Base-by-base conservation (phyloP, 1,140 invertebrate species). In the Brachionus asplanchnoidis region DNA sequence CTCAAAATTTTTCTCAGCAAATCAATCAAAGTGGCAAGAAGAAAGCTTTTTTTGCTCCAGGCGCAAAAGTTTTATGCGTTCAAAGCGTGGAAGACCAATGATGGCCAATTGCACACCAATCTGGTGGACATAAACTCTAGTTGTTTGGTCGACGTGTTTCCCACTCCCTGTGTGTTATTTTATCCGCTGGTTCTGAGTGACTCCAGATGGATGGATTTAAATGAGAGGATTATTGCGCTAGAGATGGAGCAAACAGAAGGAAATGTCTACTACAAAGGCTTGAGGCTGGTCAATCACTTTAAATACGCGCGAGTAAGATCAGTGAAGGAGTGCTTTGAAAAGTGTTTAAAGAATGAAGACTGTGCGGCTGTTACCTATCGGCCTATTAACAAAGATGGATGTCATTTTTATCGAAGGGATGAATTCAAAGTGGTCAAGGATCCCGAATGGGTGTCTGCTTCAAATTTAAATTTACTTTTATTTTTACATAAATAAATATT, bases 341-440 rank as follows among this genome's bases (percentile, higher is more conserved):
- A 77, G 26, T 77, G 73, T 28, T 4, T 50, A 50, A 12, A 77
- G 9, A 20, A 77, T 77, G 44, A 50, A 28, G 73, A 50, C 5
- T 77, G 73, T 26, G 44, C 11, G 11, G 73, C 73, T 26, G 23
- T 77, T 5, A 77, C 73, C 2, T 77, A 28, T 50, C 9, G 73
- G 26, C 73, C 73, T 11, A 50, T 77, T 14, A 77, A 77, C 42
- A 77, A 77, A 50, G 73, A 77, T 46, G 73, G 73, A 50, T 77
- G 73, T 32, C 73, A 77, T 53, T 77, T 77, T 50, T 77, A 77
- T 77, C 20, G 73, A 53, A 46, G 42, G 14, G 20, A 50, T 28
- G 44, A 77, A 11, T 77, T 50, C 50, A 32, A 26, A 50, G 73
- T 50, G 23, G 44, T 28, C 17, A 23, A 8, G 14, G 73, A 77